Evolutionary conservation across 1,140 invertebrate species (phyloP).

Genomic region (Drosophila ogumai): DNA sequence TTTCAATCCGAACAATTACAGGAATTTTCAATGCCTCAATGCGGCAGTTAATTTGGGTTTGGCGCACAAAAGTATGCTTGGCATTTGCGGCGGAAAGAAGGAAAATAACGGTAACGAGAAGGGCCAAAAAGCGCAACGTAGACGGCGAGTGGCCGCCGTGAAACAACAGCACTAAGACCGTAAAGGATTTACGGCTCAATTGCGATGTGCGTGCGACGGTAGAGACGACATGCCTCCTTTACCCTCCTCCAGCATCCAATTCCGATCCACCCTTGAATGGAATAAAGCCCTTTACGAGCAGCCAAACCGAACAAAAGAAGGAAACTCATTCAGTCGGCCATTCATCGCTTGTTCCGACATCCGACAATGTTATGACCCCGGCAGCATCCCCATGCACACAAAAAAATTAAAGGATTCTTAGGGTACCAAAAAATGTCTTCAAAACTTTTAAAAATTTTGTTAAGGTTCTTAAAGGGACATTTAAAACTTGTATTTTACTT

Average conservation of each 20-base stretch:
- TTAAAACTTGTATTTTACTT: too few relatives aligned
- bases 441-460: neutral
- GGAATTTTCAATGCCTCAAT: slow-evolving; percentile 57
- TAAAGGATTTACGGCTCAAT: slow-evolving; percentile 85
- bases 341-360: slow-evolving; percentile 48
- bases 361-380: slow-evolving; percentile 63
- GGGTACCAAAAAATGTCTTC: neutral
- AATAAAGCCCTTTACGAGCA: slow-evolving; percentile 73
- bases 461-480: too few relatives aligned
- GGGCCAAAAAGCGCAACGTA: slow-evolving; percentile 67
- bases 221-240: slow-evolving; percentile 1
- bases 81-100: slow-evolving; percentile 25
- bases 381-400: slow-evolving; percentile 15
- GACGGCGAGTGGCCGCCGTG: slow-evolving; percentile 51
- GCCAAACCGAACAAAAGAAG: slow-evolving; percentile 53
- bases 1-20: slow-evolving; percentile 75
- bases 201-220: slow-evolving; percentile 64
- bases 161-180: slow-evolving; percentile 75
- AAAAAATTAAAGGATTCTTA: neutral
- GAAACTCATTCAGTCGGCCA: slow-evolving; percentile 60
- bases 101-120: slow-evolving; percentile 18
- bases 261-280: slow-evolving; percentile 57
- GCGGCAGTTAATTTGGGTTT: slow-evolving; percentile 76
- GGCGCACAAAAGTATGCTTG: slow-evolving; percentile 57
- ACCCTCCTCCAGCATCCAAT: neutral